Evolutionary conservation across 92 coral and sea anemone genomes (phyloP), one percentile per base, ranked within the genome.

Genomic region (Epizoanthus ramosus): DNA sequence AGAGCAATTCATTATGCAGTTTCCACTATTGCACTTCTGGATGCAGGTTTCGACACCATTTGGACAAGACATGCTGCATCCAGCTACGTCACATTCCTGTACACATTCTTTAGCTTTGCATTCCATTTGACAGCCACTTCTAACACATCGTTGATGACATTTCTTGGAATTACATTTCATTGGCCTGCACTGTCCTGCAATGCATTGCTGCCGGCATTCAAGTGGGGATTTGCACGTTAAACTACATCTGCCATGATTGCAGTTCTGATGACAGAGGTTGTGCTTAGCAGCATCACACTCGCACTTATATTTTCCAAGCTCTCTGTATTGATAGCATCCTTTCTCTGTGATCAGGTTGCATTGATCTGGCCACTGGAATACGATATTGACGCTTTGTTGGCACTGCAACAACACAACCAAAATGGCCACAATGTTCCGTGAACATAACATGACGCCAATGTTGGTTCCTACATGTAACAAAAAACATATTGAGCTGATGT

Each of bases 111-210:
- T 85, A 6, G 95, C 83, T 35, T 59, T 66, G 52, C 97, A 93
- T 59, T 84, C 80, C 97, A 93, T 91, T 17, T 89, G 85, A 77
- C 97, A 93, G 6, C 94, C 92, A 63, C 91, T 84, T 71, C 97
- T 86, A 28, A 89, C 69, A 80, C 97, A 93, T 14, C 74, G 64
- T 73, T 93, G 97, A 65, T 72, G 64, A 81, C 97, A 93, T 13
- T 19, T 83, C 54, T 68, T 80, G 43, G 93, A 87, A 61, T 54
- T 75, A 79, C 97, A 93, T 15, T 69, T 63, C 35, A 90, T 83
- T n/a, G 86, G 73, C 47, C 88, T 75, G 76, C 97, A 91, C 41
- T 87, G 91, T 66, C 97, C 92, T 17, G 91, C 97, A 56, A 86
- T 54, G 65, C 94, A 88, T 39, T 88, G 91, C 86, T 93, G 97